A percentile compares a stretch with the other conserved stretches of the same genome.
phyloP scores from a whole-genome alignment of 1,140 invertebrate genomes.

The Copidosoma floridanum region DNA sequence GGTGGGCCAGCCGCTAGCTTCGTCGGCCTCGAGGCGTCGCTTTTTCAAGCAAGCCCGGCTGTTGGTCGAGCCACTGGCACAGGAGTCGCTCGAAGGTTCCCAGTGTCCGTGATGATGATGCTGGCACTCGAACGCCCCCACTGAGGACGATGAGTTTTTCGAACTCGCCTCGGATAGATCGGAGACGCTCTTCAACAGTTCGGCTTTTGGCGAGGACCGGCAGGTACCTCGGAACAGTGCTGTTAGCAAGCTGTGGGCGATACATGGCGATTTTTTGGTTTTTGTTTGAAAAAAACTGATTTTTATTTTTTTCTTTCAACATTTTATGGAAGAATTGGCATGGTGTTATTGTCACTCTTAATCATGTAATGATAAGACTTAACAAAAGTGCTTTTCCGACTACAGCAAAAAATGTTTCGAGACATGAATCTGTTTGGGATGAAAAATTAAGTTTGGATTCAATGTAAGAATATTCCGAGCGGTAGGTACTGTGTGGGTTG shows the following conservation, averaged over 20 bases:
- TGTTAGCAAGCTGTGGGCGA: constrained; percentile 34
- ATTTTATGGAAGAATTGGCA: too few species aligned
- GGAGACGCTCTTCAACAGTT: constrained; percentile 45
- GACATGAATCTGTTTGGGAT: too few species aligned
- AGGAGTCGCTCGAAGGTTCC: constrained; percentile 50
- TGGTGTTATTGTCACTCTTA: too few species aligned
- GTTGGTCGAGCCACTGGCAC: constrained; percentile 51
- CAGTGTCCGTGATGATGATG: constrained; percentile 40
- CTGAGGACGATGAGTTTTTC: constrained; percentile 45
- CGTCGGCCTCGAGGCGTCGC: constrained; percentile 37
- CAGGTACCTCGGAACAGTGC: constrained; percentile 39
- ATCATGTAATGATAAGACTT: too few species aligned
- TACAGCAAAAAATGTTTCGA: too few species aligned
- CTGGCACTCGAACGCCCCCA: constrained; percentile 48
- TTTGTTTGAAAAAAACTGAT: too few species aligned
- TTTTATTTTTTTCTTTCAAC: too few species aligned
- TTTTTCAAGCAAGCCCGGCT: constrained; percentile 47
- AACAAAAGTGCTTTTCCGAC: too few species aligned
- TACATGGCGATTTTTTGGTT: not conserved
- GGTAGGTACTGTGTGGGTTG: too few species aligned
- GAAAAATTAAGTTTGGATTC: too few species aligned
- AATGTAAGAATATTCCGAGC: too few species aligned
- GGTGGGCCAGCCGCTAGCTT: constrained; percentile 51
- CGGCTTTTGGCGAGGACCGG: constrained; percentile 46
- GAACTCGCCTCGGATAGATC: constrained; percentile 50